phyloP scores from a whole-genome alignment of 2,888 invertebrate genomes.

The Leptopilina drosophilae region DNA sequence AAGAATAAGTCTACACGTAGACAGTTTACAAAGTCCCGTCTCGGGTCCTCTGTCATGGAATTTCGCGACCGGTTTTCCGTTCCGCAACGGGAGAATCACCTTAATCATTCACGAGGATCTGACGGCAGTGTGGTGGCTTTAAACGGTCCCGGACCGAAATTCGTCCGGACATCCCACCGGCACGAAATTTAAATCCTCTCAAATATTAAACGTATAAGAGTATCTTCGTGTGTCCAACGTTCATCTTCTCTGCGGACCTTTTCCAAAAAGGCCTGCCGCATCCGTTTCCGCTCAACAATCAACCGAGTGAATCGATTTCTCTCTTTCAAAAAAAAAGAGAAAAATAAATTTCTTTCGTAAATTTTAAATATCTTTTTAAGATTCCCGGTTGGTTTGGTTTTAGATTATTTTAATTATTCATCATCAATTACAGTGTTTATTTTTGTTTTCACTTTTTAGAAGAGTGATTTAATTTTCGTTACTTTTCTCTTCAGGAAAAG shows the following conservation, averaged over 20 bases:
- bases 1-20: slow-evolving; percentile 65
- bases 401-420: too few species aligned
- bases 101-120: slow-evolving; percentile 74
- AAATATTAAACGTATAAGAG: slow-evolving; percentile 70
- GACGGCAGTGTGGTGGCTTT: slow-evolving; percentile 71
- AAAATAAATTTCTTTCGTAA: too few species aligned
- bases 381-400: too few species aligned
- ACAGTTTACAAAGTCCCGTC: slow-evolving; percentile 63
- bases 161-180: slow-evolving; percentile 73
- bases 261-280: background rate
- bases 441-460: too few species aligned
- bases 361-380: too few species aligned
- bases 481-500: too few species aligned
- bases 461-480: too few species aligned
- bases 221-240: slow-evolving; percentile 40
- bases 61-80: slow-evolving; percentile 57
- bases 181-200: slow-evolving; percentile 75
- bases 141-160: slow-evolving; percentile 73
- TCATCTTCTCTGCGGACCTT: background rate
- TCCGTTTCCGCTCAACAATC: slow-evolving; percentile 22
- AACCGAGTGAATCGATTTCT: too few species aligned
- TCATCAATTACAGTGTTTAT: too few species aligned
- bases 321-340: too few species aligned
- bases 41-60: slow-evolving; percentile 53
- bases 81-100: slow-evolving; percentile 58